Conservation (phyloP, 2,797 vertebrate genomes). For the Champsocephalus esox region DNA sequence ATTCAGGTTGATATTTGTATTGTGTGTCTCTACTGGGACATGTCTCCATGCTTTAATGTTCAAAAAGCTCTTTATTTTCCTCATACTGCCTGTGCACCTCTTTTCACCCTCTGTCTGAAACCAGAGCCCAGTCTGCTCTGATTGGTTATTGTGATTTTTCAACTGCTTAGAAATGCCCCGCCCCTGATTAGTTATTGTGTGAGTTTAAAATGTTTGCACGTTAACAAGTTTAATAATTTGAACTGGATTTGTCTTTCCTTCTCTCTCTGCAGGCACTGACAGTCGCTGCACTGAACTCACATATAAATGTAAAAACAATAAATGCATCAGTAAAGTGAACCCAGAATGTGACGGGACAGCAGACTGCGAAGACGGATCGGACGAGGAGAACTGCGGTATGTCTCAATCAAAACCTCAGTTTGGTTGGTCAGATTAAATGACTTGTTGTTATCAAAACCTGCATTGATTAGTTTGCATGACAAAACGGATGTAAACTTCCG, state of each 20-base stretch:
- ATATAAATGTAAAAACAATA: constrained; percentile 85
- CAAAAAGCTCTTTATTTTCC: too few species aligned
- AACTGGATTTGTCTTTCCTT: background rate
- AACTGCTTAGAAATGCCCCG: too few species aligned
- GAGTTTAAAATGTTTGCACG: background rate
- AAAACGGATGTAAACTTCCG: constrained; percentile 11
- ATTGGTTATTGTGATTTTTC: too few species aligned
- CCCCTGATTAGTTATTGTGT: background rate
- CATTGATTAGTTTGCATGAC: background rate
- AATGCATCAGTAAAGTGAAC: constrained; percentile 90
- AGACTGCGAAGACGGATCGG: constrained; percentile 91
- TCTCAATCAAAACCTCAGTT: background rate
- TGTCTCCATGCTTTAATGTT: too few species aligned
- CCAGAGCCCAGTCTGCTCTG: too few species aligned
- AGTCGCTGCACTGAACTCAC: constrained; percentile 81
- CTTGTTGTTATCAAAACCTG: constrained; percentile 1
- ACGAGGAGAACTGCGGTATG: constrained; percentile 90
- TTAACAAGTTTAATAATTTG: background rate
- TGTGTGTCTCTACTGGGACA: too few species aligned
- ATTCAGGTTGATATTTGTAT: too few species aligned
- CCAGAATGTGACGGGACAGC: constrained; percentile 88
- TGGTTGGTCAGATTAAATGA: background rate
- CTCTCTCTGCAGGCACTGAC: background rate
- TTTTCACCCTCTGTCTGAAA: too few species aligned
- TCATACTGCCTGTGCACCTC: too few species aligned